Evolutionary conservation across 2,113 vertebrate genomes (phyloP).

Genomic region (Xenopus laevis): DNA sequence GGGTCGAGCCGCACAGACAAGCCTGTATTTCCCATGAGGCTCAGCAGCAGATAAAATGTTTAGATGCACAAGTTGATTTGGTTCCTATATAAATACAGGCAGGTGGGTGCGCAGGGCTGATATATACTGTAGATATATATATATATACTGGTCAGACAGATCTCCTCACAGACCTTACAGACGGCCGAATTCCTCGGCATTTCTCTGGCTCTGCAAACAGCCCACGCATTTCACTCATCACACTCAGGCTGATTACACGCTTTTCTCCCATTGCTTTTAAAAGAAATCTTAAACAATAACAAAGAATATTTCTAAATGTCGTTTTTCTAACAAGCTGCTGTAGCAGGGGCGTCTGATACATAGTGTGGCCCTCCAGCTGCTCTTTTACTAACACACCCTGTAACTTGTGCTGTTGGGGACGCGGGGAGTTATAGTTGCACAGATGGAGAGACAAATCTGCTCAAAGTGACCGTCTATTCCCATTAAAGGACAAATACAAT

Average conservation of each 20-base stretch:
- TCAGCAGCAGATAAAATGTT: neutral
- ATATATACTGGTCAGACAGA: neutral
- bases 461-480: neutral
- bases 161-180: conserved; percentile 10
- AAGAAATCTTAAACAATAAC: conserved; percentile 1
- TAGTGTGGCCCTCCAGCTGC: too few relatives aligned
- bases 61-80: too few relatives aligned
- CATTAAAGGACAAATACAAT: too few relatives aligned
- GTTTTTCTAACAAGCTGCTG: neutral
- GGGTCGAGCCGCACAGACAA: too few relatives aligned
- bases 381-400: too few relatives aligned
- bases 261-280: neutral
- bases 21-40: neutral
- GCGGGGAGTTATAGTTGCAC: neutral
- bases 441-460: neutral
- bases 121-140: neutral
- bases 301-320: neutral
- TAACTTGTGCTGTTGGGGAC: neutral
- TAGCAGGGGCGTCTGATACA: too few relatives aligned
- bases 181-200: neutral
- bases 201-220: conserved; percentile 15
- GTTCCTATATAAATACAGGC: neutral
- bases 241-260: neutral
- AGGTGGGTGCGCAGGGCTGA: neutral
- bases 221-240: conserved; percentile 21